Percentiles rank a stretch among this genome's conserved stretches.
These are phyloP conservation scores for Ormyrus labotus DNA, from an alignment of 2,888 invertebrate genomes.

Conservation along the genomic window DNA sequence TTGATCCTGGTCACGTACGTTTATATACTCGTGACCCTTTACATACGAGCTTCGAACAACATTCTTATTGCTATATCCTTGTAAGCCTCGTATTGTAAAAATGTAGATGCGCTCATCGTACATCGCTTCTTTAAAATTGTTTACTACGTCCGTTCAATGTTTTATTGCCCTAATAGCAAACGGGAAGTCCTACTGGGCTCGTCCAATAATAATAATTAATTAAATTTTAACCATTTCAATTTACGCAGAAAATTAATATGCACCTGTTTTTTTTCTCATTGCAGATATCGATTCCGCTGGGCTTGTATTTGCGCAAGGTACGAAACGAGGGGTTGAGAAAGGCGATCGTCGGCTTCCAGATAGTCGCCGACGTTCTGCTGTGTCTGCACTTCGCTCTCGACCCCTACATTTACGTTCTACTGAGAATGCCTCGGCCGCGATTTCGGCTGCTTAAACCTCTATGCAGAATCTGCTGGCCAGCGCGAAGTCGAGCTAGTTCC, in stretches of 20 bases:
- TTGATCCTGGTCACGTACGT: slow-evolving; percentile 31
- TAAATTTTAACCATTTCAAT: too few species aligned
- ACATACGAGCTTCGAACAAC: not conserved
- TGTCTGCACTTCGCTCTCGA: slow-evolving; percentile 89
- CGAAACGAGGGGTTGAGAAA: slow-evolving; percentile 60
- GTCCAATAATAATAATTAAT: too few species aligned
- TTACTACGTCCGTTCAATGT: too few species aligned
- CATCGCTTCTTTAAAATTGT: too few species aligned
- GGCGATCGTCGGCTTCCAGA: slow-evolving; percentile 76
- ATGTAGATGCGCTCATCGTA: too few species aligned
- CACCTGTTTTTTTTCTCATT: slow-evolving; percentile 55
- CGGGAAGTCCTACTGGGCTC: too few species aligned
- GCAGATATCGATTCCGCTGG: slow-evolving; percentile 82
- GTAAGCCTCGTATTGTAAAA: too few species aligned
- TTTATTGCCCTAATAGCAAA: too few species aligned
- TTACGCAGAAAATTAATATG: not conserved
- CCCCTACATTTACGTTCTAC: slow-evolving; percentile 89
- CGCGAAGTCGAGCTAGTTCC: slow-evolving; percentile 68
- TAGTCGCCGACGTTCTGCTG: slow-evolving; percentile 85
- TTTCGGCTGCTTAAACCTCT: slow-evolving; percentile 70
- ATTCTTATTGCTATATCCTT: too few species aligned
- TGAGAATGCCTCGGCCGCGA: slow-evolving; percentile 76
- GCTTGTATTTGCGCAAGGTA: slow-evolving; percentile 74
- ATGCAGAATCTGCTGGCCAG: slow-evolving; percentile 70
- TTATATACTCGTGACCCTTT: slow-evolving; percentile 41